These are phyloP conservation scores for Gymnarchus niloticus DNA, from an alignment of 2,113 vertebrate genomes.

Conservation along the genomic window DNA sequence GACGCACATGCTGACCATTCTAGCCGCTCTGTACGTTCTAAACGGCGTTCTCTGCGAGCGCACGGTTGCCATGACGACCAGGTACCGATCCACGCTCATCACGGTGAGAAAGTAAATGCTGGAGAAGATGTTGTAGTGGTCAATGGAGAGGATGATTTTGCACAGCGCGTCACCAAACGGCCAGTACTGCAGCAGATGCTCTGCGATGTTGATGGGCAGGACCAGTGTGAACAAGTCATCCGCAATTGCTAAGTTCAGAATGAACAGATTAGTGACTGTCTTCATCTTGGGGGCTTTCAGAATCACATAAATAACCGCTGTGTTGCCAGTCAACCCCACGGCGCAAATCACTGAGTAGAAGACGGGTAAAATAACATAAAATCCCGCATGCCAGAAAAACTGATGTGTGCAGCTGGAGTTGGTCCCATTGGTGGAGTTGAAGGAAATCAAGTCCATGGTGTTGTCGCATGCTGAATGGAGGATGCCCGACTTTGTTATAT, in stretches of 20 bases:
- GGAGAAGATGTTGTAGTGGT: constrained; percentile 88
- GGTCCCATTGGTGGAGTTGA: constrained; percentile 41
- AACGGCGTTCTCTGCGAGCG: constrained; percentile 72
- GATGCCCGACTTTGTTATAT: constrained; percentile 33
- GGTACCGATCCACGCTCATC: constrained; percentile 81
- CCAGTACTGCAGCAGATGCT: constrained; percentile 80
- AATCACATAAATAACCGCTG: constrained; percentile 79
- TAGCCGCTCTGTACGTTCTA: constrained; percentile 72
- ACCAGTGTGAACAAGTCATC: constrained; percentile 81
- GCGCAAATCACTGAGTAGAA: constrained; percentile 81
- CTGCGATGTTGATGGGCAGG: constrained; percentile 76
- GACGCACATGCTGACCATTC: constrained; percentile 74
- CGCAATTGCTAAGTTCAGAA: constrained; percentile 79
- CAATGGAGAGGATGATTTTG: constrained; percentile 79
- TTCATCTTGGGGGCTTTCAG: constrained; percentile 87
- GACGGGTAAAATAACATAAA: constrained; percentile 72
- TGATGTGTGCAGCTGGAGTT: constrained; percentile 51
- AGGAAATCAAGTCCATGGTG: constrained; percentile 48
- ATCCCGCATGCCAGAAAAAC: constrained; percentile 58
- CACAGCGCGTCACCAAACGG: constrained; percentile 82
- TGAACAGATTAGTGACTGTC: constrained; percentile 85
- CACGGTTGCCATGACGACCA: constrained; percentile 76
- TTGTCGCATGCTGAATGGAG: constrained; percentile 49
- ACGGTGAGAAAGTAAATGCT: constrained; percentile 85
- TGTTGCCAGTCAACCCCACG: constrained; percentile 78